Evolutionary conservation across 2,797 vertebrate species (phyloP).

Genomic region (Chelonia mydas): DNA sequence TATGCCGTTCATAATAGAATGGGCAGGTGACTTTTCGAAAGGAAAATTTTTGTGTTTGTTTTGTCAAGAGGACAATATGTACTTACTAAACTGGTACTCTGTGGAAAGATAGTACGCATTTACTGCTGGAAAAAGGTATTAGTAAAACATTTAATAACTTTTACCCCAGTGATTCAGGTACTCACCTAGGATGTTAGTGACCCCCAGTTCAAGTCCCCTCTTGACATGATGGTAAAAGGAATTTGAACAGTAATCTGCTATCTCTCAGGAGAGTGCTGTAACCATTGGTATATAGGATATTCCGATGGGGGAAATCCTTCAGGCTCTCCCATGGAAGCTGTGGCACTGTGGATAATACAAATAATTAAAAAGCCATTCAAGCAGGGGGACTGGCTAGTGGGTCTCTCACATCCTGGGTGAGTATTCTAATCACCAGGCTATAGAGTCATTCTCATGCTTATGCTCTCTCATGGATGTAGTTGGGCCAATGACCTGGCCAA

Average conservation of each 20-base stretch:
- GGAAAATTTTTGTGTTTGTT: constrained; percentile 27
- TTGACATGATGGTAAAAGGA: neutral
- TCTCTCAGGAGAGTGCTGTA: neutral
- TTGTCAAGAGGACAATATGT: constrained; percentile 13
- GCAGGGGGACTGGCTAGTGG: neutral
- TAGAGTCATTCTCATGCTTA: neutral
- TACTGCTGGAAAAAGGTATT: neutral
- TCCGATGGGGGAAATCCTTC: neutral
- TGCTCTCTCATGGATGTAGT: neutral
- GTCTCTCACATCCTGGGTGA: neutral
- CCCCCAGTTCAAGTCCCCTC: neutral
- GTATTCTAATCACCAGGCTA: neutral
- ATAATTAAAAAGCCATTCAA: neutral
- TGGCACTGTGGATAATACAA: neutral
- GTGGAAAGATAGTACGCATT: rapidly evolving
- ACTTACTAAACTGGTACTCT: neutral
- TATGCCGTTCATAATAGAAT: neutral
- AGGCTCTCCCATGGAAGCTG: neutral
- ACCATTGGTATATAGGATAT: neutral
- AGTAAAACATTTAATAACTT: neutral
- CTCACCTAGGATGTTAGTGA: neutral
- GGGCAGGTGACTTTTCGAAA: constrained; percentile 15
- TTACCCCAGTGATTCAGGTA: neutral
- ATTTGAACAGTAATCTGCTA: neutral
- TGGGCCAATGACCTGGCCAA: neutral